Conservation (phyloP, 2,113 vertebrate species). For the Zosterops pallidus region DNA sequence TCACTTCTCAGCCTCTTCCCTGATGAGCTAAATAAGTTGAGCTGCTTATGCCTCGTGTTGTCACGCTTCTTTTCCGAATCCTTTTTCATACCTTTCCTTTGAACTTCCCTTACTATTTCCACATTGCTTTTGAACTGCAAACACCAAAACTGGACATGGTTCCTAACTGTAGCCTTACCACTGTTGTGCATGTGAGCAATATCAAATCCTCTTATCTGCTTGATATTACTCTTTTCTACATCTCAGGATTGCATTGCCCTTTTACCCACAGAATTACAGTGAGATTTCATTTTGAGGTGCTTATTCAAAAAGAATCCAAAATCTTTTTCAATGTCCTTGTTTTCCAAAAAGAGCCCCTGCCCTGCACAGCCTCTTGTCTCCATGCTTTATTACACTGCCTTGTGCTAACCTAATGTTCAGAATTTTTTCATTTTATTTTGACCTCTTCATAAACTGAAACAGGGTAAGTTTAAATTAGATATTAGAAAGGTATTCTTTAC, state of each 20-base stretch:
- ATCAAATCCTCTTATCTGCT: conserved; percentile 58
- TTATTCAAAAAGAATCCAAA: conserved; percentile 16
- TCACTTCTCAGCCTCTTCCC: conserved; percentile 3
- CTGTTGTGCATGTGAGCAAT: not conserved
- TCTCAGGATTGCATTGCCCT: not conserved
- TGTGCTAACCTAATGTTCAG: not conserved
- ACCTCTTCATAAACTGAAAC: not conserved
- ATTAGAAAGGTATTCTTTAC: not conserved
- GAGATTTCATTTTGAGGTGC: conserved; percentile 10
- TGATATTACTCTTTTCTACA: conserved; percentile 11
- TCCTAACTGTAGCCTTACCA: not conserved
- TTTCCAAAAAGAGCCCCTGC: not conserved
- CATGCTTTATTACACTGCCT: not conserved
- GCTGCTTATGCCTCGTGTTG: conserved; percentile 36
- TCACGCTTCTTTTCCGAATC: conserved; percentile 37
- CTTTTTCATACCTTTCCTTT: conserved; percentile 58
- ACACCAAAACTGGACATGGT: conserved; percentile 3
- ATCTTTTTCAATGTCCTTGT: not conserved
- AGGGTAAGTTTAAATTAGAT: not conserved
- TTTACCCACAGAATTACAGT: not conserved
- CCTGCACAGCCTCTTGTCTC: not conserved
- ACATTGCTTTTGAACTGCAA: conserved; percentile 29
- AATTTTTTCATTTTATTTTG: not conserved
- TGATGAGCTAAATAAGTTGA: conserved; percentile 33
- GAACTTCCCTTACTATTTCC: conserved; percentile 19